Evolutionary conservation across 2,113 vertebrate genomes (phyloP), one percentile per base, ranked within the genome.

Genomic region (Daubentonia madagascariensis): DNA sequence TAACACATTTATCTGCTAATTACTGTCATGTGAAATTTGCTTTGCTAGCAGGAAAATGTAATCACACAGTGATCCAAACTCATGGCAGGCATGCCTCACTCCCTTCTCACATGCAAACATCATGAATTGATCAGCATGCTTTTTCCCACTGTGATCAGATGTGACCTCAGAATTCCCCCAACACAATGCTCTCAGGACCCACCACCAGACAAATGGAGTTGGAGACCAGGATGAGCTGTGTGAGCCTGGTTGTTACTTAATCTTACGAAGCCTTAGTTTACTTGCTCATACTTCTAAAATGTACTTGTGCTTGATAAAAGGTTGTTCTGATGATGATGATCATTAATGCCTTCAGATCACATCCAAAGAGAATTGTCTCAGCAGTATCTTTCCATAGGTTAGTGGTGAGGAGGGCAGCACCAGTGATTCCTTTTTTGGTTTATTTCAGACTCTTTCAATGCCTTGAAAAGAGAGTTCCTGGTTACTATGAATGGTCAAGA

Each of bases 1-100:
- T 43, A 96, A 87, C 68, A 92, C 22, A 50, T 79, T 96, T 81
- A 78, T 89, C 91, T 97, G 70, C 89, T 93, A 96, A 94, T 96
- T 96, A 59, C 30, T 92, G 73, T 65, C 94, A 45, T 67, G 63
- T 48, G 48, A 93, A 94, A 94, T 93, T 78, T 94, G 85, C 78
- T 91, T 94, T 93, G 83, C 79, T 80, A 75, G 83, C 48, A 93
- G 92, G 89, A 89, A 93, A 91, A 70, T 35, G 1, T 11, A 88
- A 91, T 85, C 45, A 4, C 18, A 70, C 40, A 6, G 32, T 32
- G 25, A 83, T 32, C 61, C 43, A 83, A 78, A 91, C 72, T 57
- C 52, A 68, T 4, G 17, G 67, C 37, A 67, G 65, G 23, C 23
- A 20, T 63, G 61, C 65, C 89, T 81, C 50, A 48, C 40, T 81